A percentile compares a stretch with the other conserved stretches of the same genome.
phyloP scores from a whole-genome alignment of 2,797 vertebrate species.

The Lophotriccus pileatus region DNA sequence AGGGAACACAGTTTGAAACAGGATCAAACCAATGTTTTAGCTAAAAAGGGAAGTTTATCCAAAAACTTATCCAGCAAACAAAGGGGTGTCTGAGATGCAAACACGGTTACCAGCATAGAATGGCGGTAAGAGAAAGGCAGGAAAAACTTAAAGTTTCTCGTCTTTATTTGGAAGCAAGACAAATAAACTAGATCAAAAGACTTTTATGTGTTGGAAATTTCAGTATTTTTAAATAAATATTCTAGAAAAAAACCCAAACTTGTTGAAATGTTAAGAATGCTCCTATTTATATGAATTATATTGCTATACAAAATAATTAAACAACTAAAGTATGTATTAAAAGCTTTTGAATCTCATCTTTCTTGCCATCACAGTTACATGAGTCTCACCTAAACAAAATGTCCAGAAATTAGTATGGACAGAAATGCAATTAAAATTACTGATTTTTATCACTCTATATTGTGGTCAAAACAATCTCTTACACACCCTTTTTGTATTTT shows the following conservation, averaged over 20 bases:
- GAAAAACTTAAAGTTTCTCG: neutral
- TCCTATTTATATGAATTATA: neutral
- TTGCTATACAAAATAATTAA: neutral
- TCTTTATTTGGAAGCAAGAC: neutral
- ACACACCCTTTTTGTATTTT: slow-evolving; percentile 24
- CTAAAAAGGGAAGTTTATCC: neutral
- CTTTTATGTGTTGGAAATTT: neutral
- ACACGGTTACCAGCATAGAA: neutral
- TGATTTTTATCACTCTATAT: neutral
- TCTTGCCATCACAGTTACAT: neutral
- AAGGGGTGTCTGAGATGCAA: neutral
- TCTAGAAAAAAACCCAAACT: neutral
- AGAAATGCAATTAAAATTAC: slow-evolving; percentile 33
- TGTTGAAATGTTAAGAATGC: neutral
- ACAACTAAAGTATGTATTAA: neutral
- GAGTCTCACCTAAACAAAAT: neutral
- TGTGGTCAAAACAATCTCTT: neutral
- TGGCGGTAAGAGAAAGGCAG: neutral
- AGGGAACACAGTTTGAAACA: neutral
- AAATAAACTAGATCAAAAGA: neutral
- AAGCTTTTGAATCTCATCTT: neutral
- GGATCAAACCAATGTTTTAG: neutral
- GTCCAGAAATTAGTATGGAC: neutral
- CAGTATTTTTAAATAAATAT: neutral
- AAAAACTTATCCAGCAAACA: neutral